Conservation (phyloP, 2,113 vertebrate species). For the Ovibos moschatus region DNA sequence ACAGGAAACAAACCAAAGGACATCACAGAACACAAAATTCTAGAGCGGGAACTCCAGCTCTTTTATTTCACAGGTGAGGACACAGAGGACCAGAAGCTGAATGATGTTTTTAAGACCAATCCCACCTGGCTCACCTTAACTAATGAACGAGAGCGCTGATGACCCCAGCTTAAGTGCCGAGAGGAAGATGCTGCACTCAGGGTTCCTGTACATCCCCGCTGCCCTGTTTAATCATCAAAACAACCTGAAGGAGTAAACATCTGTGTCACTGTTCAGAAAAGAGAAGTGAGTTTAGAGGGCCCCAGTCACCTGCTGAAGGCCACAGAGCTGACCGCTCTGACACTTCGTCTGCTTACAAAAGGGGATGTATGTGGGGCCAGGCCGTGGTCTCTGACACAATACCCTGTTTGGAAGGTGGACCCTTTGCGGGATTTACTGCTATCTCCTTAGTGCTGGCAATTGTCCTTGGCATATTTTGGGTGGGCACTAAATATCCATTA, state of each 20-base stretch:
- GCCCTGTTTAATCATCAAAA: not conserved
- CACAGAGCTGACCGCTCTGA: not conserved
- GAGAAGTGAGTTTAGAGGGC: not conserved
- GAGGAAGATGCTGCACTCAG: not conserved
- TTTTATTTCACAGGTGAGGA: not conserved
- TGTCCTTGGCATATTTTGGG: too few species aligned
- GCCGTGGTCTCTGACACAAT: accelerated
- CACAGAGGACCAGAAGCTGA: not conserved
- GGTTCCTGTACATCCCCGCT: accelerated
- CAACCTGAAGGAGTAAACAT: not conserved
- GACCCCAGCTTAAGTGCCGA: not conserved
- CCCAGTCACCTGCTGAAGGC: not conserved
- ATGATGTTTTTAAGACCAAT: not conserved
- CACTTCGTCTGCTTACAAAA: not conserved
- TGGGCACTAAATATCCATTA: too few species aligned
- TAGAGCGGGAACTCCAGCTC: not conserved
- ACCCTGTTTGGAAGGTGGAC: not conserved
- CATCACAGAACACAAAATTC: not conserved
- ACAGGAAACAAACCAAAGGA: not conserved
- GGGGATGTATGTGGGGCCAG: accelerated
- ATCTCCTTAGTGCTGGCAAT: not conserved
- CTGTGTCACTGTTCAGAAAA: not conserved
- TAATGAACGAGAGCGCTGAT: not conserved
- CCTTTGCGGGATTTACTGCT: not conserved
- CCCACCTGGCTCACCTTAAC: not conserved